A percentile compares a stretch with the other conserved stretches of the same genome.
These are phyloP conservation scores for Lomographa bimaculata DNA, from an alignment of 2,888 invertebrate species.

Conservation along the genomic window DNA sequence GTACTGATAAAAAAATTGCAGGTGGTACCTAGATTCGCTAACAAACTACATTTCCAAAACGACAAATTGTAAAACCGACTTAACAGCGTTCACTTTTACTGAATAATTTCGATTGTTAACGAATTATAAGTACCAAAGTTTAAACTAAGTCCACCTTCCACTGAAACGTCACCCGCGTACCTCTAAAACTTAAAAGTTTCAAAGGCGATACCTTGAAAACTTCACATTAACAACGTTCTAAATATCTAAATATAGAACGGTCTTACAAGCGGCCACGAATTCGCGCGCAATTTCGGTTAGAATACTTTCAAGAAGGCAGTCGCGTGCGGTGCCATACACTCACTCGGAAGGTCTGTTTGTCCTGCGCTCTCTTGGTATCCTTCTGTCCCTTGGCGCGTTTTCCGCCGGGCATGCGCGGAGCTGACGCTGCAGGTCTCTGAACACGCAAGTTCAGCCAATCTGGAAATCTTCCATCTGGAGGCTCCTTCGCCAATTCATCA, in stretches of 20 bases:
- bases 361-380: slow-evolving; percentile 36
- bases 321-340: slow-evolving; percentile 52
- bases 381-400: slow-evolving; percentile 61
- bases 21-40: no score
- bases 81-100: no score
- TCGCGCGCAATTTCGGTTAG: slow-evolving; percentile 52
- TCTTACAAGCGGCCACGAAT: slow-evolving; percentile 40
- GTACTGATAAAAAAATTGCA: no score
- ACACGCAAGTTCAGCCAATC: slow-evolving; percentile 74
- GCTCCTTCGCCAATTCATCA: slow-evolving; percentile 73
- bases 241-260: slow-evolving; percentile 31
- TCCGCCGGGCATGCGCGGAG: slow-evolving; percentile 63
- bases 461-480: slow-evolving; percentile 69
- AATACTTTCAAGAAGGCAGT: slow-evolving; percentile 28
- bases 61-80: no score
- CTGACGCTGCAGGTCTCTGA: slow-evolving; percentile 62
- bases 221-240: slow-evolving; percentile 29
- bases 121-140: no score
- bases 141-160: no score
- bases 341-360: slow-evolving; percentile 66
- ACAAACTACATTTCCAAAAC: no score
- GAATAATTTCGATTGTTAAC: no score
- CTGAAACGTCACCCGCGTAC: slow-evolving; percentile 38
- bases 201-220: slow-evolving; percentile 34
- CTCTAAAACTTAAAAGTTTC: slow-evolving; percentile 36